phyloP scores from a whole-genome alignment of 2,888 invertebrate species.

The Nasonovia ribisnigri region DNA sequence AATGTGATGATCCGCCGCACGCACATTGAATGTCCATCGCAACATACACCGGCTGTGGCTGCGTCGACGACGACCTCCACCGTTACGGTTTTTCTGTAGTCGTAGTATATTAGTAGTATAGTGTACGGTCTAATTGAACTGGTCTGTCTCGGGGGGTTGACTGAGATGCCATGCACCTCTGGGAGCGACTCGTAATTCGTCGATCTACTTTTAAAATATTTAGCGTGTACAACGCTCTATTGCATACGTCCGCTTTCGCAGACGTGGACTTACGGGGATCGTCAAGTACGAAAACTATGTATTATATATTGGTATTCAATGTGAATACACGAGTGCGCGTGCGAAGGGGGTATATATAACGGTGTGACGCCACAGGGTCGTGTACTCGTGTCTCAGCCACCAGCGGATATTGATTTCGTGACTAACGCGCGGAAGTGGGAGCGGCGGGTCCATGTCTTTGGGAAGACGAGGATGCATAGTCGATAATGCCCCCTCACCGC shows the following conservation, averaged over 20 bases:
- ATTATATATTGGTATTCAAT: background rate
- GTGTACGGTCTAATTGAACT: constrained; percentile 8
- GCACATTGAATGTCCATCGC: constrained; percentile 20
- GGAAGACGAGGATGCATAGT: constrained; percentile 62
- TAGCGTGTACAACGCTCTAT: background rate
- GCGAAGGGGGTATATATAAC: constrained; percentile 29
- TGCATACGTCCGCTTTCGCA: background rate
- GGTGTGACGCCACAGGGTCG: constrained; percentile 64
- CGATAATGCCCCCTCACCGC: constrained; percentile 45
- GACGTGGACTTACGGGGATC: background rate
- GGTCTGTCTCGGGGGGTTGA: background rate
- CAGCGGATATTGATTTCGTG: constrained; percentile 64
- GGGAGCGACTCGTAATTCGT: background rate
- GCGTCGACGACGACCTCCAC: background rate
- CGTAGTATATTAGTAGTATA: background rate
- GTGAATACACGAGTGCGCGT: background rate
- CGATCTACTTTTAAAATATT: background rate
- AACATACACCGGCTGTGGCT: constrained; percentile 23
- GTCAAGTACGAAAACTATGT: background rate
- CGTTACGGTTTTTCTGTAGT: background rate
- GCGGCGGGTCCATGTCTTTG: constrained; percentile 69
- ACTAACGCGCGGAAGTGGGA: constrained; percentile 71
- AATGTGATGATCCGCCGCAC: constrained; percentile 48
- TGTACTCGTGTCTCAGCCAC: constrained; percentile 44
- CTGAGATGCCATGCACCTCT: background rate